Evolutionary conservation across 2,113 vertebrate species (phyloP).

Genomic region (Thomomys bottae): DNA sequence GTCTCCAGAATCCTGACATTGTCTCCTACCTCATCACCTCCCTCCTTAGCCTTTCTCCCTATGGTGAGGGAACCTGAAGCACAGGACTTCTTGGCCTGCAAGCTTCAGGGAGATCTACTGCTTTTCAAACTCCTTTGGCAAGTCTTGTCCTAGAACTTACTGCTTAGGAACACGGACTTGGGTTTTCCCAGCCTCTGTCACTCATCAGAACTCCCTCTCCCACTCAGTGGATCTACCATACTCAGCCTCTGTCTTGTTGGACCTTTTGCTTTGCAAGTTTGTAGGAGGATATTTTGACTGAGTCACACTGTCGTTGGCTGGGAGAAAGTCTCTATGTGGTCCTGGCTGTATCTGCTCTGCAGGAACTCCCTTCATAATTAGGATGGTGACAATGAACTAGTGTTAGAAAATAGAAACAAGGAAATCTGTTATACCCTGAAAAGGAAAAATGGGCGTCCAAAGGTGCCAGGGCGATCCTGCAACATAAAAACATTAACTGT

Average conservation of each 20-base stretch:
- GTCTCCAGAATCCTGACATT: not conserved
- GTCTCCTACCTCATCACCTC: too few relatives aligned
- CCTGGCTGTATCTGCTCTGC: not conserved
- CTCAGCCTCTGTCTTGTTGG: not conserved
- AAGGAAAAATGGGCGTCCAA: slow-evolving; percentile 85
- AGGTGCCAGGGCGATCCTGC: slow-evolving; percentile 78
- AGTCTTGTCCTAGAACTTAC: not conserved
- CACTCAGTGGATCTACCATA: rapidly evolving
- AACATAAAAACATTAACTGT: slow-evolving; percentile 80
- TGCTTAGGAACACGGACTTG: not conserved
- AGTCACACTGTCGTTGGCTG: not conserved
- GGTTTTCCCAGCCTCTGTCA: not conserved
- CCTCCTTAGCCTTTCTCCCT: not conserved
- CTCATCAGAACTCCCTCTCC: not conserved
- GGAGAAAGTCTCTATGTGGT: not conserved
- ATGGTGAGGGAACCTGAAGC: not conserved
- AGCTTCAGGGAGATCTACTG: not conserved
- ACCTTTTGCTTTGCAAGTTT: not conserved
- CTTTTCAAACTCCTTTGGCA: slow-evolving; percentile 10
- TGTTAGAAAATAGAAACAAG: slow-evolving; percentile 18
- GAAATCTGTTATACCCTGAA: slow-evolving; percentile 84
- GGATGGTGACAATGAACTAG: not conserved
- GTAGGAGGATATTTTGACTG: not conserved
- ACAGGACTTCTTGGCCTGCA: not conserved
- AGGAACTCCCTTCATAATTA: not conserved